Conservation (phyloP, 2,888 invertebrate species). For the Desoria tigrina region DNA sequence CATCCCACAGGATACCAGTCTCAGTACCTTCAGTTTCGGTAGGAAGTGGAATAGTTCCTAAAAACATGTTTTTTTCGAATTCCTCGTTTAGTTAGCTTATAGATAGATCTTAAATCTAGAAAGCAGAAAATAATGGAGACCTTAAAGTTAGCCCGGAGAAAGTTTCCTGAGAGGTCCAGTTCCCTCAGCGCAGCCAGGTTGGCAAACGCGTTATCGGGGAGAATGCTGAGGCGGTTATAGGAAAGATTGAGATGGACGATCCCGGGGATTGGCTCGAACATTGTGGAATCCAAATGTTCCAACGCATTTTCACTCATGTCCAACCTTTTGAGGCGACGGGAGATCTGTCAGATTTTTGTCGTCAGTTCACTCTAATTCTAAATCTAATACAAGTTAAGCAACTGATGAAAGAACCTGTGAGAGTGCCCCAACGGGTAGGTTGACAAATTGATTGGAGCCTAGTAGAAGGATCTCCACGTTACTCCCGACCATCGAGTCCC, state of each 20-base stretch:
- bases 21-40: conserved; percentile 75
- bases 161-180: conserved; percentile 78
- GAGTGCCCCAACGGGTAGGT: conserved; percentile 50
- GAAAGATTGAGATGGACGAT: conserved; percentile 75
- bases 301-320: conserved; percentile 77
- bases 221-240: conserved; percentile 76
- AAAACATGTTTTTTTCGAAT: too few species aligned
- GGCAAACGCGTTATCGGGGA: conserved; percentile 86
- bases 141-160: conserved; percentile 79
- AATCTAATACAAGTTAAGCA: too few species aligned
- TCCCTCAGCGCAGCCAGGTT: conserved; percentile 69
- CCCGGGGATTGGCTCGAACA: conserved; percentile 80
- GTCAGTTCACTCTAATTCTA: too few species aligned
- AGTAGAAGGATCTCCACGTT: conserved; percentile 54
- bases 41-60: conserved; percentile 80
- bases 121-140: too few species aligned
- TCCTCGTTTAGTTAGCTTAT: too few species aligned
- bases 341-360: conserved; percentile 31
- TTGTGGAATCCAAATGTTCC: conserved; percentile 83
- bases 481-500: conserved; percentile 54
- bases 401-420: conserved; percentile 46
- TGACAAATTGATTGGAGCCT: conserved; percentile 54
- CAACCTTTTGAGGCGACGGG: conserved; percentile 57
- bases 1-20: conserved; percentile 75
- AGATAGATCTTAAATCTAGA: too few species aligned